Evolutionary conservation across 2,113 vertebrate species (phyloP), one percentile per base, ranked within the genome.

Genomic region (Sinocyclocheilus maitianheensis): DNA sequence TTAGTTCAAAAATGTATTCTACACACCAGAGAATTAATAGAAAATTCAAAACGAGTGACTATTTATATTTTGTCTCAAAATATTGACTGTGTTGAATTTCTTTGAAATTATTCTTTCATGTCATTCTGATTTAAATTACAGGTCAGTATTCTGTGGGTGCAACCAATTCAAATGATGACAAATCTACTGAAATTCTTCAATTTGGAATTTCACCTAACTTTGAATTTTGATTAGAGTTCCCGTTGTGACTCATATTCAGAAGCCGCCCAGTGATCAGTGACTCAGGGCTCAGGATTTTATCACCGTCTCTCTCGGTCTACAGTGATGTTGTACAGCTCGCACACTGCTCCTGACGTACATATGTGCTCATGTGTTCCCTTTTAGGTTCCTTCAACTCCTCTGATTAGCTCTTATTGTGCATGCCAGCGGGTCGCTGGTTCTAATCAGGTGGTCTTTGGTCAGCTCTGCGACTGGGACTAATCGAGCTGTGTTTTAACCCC

Each of bases 371-470:
- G 74, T 77, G 30, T 88, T 58, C 75, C 51, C 40, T 83, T 80
- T 55, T 24, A 69, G 14, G 75, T 82, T 76, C 37, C n/a, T 83
- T 88, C 51, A 81, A 85, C 79, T 75, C 43, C 74, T 14, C 43
- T 88, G 79, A 85, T 89, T 86, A 85, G 43, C 67, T 84, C 34
- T 83, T 87, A 48, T 85, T 74, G 77, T 89, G 65, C 83, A 82
- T 84, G 80, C 89, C 87, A 81, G 71, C 3, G 60, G 43, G 48
- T 63, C 51, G 48, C 89, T 91, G 89, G 83, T 90, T 90, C 85
- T 81, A 88, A 89, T 91, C 87, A 89, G 53, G 55, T 84, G 30
- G 86, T 90, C 86, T 90, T 86, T 88, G 90, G 89, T 90, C 77
- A 80, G 77, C 46, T 81, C 71, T 87, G 65, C 85, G 71, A 87